These are phyloP conservation scores for Lepidocyrtoides sp. DNA, from an alignment of 2,888 invertebrate species.

Conservation along the genomic window DNA sequence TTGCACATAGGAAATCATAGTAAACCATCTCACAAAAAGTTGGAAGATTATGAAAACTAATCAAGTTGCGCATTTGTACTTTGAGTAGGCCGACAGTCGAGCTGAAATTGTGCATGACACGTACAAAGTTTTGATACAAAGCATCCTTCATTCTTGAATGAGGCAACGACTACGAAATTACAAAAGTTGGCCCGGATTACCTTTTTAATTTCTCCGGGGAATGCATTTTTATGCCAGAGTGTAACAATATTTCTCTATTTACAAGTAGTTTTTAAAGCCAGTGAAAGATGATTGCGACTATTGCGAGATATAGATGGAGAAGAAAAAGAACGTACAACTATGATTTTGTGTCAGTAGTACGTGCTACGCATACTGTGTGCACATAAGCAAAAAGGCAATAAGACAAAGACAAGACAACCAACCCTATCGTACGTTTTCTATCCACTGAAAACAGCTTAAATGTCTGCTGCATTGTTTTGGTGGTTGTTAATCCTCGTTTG, in stretches of 20 bases:
- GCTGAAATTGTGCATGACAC: slow-evolving; percentile 15
- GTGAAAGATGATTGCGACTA: background rate
- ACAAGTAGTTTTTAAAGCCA: background rate
- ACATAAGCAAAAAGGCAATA: too few relatives aligned
- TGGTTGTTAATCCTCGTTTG: too few relatives aligned
- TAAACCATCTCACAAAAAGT: slow-evolving; percentile 14
- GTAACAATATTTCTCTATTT: slow-evolving; percentile 37
- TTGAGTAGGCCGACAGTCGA: background rate
- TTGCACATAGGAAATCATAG: slow-evolving; percentile 7
- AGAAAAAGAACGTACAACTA: background rate
- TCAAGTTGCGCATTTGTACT: slow-evolving; percentile 41
- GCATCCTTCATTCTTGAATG: background rate
- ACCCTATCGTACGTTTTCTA: too few relatives aligned
- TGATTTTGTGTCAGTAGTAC: background rate
- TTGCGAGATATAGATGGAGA: slow-evolving; percentile 3
- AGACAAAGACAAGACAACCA: too few relatives aligned
- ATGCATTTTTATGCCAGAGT: slow-evolving; percentile 13
- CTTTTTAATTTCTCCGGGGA: slow-evolving; percentile 75
- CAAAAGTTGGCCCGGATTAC: slow-evolving; percentile 70
- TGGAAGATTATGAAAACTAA: slow-evolving; percentile 60
- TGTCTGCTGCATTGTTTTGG: too few relatives aligned
- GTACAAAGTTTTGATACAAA: slow-evolving; percentile 16
- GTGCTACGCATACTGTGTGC: too few relatives aligned
- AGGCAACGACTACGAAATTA: slow-evolving; percentile 44
- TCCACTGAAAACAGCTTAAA: too few relatives aligned